Base-by-base conservation (phyloP, 2,888 invertebrate genomes). In the Neuroscelio doddi region DNA sequence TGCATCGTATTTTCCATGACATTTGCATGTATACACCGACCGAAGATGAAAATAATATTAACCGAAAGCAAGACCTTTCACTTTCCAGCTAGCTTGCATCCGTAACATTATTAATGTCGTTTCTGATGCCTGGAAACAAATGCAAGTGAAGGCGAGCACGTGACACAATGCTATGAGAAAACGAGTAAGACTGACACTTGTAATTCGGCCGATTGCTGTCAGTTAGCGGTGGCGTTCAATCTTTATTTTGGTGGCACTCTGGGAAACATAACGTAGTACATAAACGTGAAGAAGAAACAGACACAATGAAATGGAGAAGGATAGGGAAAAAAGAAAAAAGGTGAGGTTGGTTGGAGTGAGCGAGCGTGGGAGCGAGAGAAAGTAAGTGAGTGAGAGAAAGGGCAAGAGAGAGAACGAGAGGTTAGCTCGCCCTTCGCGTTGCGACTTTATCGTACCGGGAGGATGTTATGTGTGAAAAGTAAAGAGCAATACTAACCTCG, bases 401-500 rank as follows among this genome's bases (percentile, higher is more conserved):
- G 51, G 42, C 12, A 41, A 26, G 15, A 61, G 30, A 52, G 16
- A 41, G 39, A 50, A 15, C 10, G 44, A 59, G 51, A 64, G 64
- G 59, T 59, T 59, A 64, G 50, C 36, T 41, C 45, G 47, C 47
- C 50, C 17, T 45, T 29, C 12, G 27, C 42, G 36, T 47, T 55
- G 26, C 42, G 36, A 15, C 14, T n/a, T 30, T 10, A 46, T 44
- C n/a, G 21, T 21, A 21, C 21, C n/a, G n/a, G n/a, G n/a, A n/a
- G n/a, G n/a, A n/a, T n/a, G n/a, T n/a, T n/a, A n/a, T n/a, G n/a
- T n/a, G n/a, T n/a, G n/a, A n/a, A n/a, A n/a, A n/a, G n/a, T n/a
- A n/a, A n/a, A n/a, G 21, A 2, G 21, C 21, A 21, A 49, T 34
- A 86, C 87, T 87, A 80, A 91, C 91, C 88, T 91, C 90, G 78